These are phyloP conservation scores for Sebastiscus tertius DNA, from an alignment of 2,797 vertebrate species.

Conservation along the genomic window DNA sequence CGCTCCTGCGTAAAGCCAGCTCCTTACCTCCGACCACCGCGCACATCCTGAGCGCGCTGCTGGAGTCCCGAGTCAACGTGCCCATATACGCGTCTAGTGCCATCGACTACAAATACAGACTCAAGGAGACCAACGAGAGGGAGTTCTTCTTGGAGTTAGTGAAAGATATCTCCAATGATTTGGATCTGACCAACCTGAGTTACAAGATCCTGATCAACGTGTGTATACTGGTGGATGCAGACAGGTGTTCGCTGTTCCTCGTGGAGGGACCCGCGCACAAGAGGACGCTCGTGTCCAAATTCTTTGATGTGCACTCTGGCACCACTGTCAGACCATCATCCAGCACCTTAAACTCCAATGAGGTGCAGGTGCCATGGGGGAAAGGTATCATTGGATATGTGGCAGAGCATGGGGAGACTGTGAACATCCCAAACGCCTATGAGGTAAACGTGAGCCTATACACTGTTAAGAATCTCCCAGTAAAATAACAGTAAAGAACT, in stretches of 20 bases:
- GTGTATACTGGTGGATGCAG: constrained; percentile 85
- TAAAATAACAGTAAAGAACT: no score
- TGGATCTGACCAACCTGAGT: constrained; percentile 85
- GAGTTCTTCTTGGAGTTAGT: constrained; percentile 87
- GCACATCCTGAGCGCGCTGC: constrained; percentile 86
- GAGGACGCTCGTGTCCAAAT: constrained; percentile 85
- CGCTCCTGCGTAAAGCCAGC: constrained; percentile 87
- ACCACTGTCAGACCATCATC: constrained; percentile 83
- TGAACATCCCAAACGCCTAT: constrained; percentile 86
- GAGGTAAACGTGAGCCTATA: constrained; percentile 72
- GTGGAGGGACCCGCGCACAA: constrained; percentile 86
- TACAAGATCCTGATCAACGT: constrained; percentile 88
- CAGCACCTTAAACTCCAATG: constrained; percentile 79
- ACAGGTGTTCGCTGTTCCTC: constrained; percentile 86
- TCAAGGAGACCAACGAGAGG: constrained; percentile 84
- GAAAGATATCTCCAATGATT: constrained; percentile 86
- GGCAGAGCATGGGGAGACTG: constrained; percentile 87
- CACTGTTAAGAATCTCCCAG: no score
- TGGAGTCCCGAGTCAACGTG: constrained; percentile 85
- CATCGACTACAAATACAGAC: constrained; percentile 85
- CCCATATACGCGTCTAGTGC: constrained; percentile 85
- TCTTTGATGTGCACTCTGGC: constrained; percentile 85
- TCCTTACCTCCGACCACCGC: constrained; percentile 86
- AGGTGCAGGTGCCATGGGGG: constrained; percentile 87
- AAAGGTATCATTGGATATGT: constrained; percentile 88